A percentile compares a stretch with the other conserved stretches of the same genome.
Conservation (phyloP, 2,888 invertebrate genomes). For the Syritta pipiens region DNA sequence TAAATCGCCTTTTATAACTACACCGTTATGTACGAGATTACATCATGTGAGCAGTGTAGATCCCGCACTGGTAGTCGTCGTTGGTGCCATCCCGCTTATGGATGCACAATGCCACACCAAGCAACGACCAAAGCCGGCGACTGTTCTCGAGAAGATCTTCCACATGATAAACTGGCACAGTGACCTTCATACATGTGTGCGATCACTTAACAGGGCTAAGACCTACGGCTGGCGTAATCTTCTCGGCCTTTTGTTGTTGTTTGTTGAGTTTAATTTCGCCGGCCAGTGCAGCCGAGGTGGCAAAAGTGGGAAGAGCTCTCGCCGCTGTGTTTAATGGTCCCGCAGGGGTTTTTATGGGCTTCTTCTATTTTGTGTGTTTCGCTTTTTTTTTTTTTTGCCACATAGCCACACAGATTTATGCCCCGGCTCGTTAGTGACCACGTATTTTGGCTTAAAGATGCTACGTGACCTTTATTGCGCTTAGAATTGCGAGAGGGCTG, state of each 20-base stretch:
- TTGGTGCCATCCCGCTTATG: too few relatives aligned
- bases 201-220: slow-evolving; percentile 47
- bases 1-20: slow-evolving; percentile 57
- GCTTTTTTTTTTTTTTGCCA: slow-evolving; percentile 1
- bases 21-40: slow-evolving; percentile 61
- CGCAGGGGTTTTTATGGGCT: neutral
- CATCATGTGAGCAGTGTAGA: slow-evolving; percentile 35
- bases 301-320: too few relatives aligned
- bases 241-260: too few relatives aligned
- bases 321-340: neutral
- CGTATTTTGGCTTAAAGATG: slow-evolving; percentile 44
- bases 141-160: slow-evolving; percentile 24
- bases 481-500: slow-evolving; percentile 8
- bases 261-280: too few relatives aligned
- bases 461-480: slow-evolving; percentile 52
- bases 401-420: neutral
- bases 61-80: neutral
- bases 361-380: neutral
- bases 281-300: too few relatives aligned
- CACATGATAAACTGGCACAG: slow-evolving; percentile 61
- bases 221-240: slow-evolving; percentile 20
- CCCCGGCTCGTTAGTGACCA: neutral
- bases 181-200: slow-evolving; percentile 55
- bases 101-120: neutral
- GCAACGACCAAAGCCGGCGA: neutral